Evolutionary conservation across 1,140 invertebrate genomes (phyloP), one percentile per base, ranked within the genome.

Genomic region (Venturia canescens): DNA sequence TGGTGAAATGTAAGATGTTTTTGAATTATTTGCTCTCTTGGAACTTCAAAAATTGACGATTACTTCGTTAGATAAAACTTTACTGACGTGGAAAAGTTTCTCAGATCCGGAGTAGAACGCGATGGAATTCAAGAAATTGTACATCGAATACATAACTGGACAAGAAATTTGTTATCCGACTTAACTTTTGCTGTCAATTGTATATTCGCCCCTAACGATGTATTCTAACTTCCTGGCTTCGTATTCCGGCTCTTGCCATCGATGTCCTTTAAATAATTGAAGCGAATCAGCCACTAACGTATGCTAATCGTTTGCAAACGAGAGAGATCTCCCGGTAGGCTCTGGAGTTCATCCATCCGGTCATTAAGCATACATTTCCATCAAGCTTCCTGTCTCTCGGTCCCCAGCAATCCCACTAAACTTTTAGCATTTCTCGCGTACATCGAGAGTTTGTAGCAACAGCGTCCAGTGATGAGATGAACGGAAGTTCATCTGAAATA

Each of bases 281-380:
- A 71, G 11, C 69, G 27, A 71, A 26, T n/a, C n/a, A n/a, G 4
- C 69, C 69, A 71, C 69, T 23, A 71, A 26, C 69, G 27, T 71
- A 71, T 71, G 69, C 69, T 71, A 71, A 71, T 71, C 34, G 38
- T 71, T 71, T 38, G 34, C 26, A 38, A 71, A 71, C n/a, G 38
- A 48, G 69, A 34, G 31, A 21, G 34, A 21, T 71, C 23, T 18
- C 34, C 34, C 34, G 27, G 69, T 71, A 34, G n/a, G 18, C 38
- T 63, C 34, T 34, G 69, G 69, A 23, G 69, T 48, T 16, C 69
- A 71, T 71, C 69, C 69, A 21, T 71, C 69, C 69, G 69, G 69
- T 48, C 69, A 23, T 48, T 71, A 23, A 13, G 31, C 69, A 71
- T 71, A 21, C 69, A 71, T 71, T 71, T 71, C 34, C 29, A 71